Conservation (phyloP, 2,113 vertebrate genomes). For the Deroptyus accipitrinus region DNA sequence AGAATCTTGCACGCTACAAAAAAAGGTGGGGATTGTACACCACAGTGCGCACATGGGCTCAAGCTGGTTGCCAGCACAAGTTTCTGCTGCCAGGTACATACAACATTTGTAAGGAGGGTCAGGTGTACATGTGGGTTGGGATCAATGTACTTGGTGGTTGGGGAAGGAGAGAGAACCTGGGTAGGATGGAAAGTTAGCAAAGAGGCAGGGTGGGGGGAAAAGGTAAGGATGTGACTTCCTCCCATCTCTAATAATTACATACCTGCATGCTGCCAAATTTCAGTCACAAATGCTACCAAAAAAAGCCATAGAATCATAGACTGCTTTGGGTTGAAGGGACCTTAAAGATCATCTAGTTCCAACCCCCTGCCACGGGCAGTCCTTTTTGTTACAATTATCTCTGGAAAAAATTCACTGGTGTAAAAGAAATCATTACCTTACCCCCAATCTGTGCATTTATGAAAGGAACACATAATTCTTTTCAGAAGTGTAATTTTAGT, state of each 20-base stretch:
- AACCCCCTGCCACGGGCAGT: not conserved
- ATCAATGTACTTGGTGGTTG: not conserved
- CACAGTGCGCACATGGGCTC: accelerated
- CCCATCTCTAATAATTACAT: not conserved
- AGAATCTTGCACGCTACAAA: accelerated
- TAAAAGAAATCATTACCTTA: not conserved
- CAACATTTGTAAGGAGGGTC: not conserved
- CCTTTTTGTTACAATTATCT: not conserved
- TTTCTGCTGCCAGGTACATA: not conserved
- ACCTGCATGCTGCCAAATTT: not conserved
- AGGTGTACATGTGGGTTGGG: not conserved
- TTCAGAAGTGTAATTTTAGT: not conserved
- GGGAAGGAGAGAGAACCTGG: not conserved
- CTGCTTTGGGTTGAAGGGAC: not conserved
- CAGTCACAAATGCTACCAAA: not conserved
- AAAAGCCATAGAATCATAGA: not conserved
- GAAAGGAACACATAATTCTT: not conserved
- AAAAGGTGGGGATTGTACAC: not conserved
- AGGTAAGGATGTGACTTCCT: not conserved
- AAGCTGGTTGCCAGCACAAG: accelerated
- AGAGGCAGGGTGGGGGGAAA: not conserved
- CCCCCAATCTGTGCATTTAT: not conserved
- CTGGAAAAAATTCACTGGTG: not conserved
- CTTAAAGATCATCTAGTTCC: not conserved
- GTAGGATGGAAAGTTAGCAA: not conserved